Conservation (phyloP, 1,140 invertebrate species). For the Paramacrobiotus metropolitanus region DNA sequence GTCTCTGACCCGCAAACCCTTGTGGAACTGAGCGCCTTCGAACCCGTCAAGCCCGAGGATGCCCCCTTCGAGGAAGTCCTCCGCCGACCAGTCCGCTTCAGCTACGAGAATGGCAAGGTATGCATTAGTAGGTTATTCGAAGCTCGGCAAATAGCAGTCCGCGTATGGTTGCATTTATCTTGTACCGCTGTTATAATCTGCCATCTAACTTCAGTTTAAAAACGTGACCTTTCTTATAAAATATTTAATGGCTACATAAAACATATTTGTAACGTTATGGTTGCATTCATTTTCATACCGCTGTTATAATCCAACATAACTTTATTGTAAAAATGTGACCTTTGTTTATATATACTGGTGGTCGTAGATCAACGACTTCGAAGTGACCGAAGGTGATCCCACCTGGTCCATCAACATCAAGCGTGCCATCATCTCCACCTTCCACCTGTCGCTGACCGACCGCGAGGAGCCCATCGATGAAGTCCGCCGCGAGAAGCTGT, state of each 20-base stretch:
- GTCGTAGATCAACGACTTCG: constrained; percentile 13
- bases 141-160: too few relatives aligned
- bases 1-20: neutral
- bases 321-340: too few relatives aligned
- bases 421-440: constrained; percentile 17
- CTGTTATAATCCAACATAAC: too few relatives aligned
- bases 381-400: constrained; percentile 14
- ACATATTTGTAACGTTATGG: too few relatives aligned
- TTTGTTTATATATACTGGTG: neutral
- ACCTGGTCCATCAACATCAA: constrained; percentile 23
- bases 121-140: too few relatives aligned
- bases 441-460: constrained; percentile 18
- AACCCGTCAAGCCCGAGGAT: neutral
- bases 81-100: constrained; percentile 11
- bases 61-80: constrained; percentile 8
- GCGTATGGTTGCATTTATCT: too few relatives aligned
- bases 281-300: too few relatives aligned
- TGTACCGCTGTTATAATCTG: too few relatives aligned
- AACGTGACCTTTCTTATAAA: too few relatives aligned
- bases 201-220: neutral
- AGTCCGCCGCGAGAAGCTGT: neutral
- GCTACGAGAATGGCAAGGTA: constrained; percentile 10
- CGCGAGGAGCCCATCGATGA: constrained; percentile 9
- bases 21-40: neutral
- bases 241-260: too few relatives aligned